Base-by-base conservation (phyloP, 2,797 vertebrate species). In the Coreius guichenoti region DNA sequence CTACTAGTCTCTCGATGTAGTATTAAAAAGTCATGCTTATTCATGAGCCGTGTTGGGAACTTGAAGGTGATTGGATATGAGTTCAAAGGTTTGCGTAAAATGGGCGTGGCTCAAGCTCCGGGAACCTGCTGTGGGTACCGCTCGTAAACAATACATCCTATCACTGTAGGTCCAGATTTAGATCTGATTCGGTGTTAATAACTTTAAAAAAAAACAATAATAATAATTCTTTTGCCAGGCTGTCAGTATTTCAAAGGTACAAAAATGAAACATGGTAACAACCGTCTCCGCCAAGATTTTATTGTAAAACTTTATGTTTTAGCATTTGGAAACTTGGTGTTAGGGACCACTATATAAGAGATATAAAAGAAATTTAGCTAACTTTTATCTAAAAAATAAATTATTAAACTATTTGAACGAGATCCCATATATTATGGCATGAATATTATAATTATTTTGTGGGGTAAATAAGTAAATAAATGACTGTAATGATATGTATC, bases 1-100 rank as follows among this genome's bases (percentile, higher is more conserved):
- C 87, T 83, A 84, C 87, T 83, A 89, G 82, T 88, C 80, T 84
- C 87, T 82, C 73, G 88, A 87, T 86, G 92, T 86, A 47, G 88
- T 90, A 81, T 83, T 84, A 86, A 90, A 83, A 86, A 85, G 58
- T 88, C 63, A 92, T 88, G 91, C 89, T 90, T 95, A 93, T 92
- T 92, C 92, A 93, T 91, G 82, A 93, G 72, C 49, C 81, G 56
- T 21, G 63, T 21, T 67, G 80, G 82, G 77, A 73, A 47, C 47
- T 76, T 81, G 69, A 81, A 83, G 9, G 79, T 45, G 87, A 84
- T 89, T 88, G 90, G 83, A 90, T 87, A 87, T 89, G 77, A 86
- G 84, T 33, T 47, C 23, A 54, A 39, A 68, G 43, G 33, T 81
- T 78, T 82, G 89, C 70, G 31, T 33, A 17, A 54, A 76, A 74